These are phyloP conservation scores for Xenentodon cancila DNA, from an alignment of 2,797 vertebrate genomes.

Conservation along the genomic window DNA sequence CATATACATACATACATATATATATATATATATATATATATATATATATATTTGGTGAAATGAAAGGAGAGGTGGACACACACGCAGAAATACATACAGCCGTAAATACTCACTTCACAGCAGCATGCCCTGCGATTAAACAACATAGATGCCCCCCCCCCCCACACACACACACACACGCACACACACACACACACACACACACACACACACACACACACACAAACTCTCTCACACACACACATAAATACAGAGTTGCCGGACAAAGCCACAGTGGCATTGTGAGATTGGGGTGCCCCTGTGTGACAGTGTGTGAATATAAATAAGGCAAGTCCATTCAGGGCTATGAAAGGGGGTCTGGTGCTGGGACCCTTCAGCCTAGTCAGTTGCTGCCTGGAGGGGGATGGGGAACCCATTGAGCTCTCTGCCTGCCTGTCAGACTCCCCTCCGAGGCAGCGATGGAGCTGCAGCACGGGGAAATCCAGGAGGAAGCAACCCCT, in stretches of 20 bases:
- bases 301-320: conserved; percentile 84
- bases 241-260: conserved; percentile 76
- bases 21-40: too few relatives aligned
- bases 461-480: conserved; percentile 55
- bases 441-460: conserved; percentile 52
- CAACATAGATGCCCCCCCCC: conserved; percentile 57
- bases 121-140: conserved; percentile 72
- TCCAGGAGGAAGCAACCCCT: conserved; percentile 54
- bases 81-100: conserved; percentile 58
- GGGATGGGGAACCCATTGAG: conserved; percentile 62
- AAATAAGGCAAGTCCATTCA: conserved; percentile 86
- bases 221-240: conserved; percentile 42
- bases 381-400: conserved; percentile 67
- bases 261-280: conserved; percentile 83
- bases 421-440: conserved; percentile 59
- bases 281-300: conserved; percentile 83
- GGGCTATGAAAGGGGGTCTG: conserved; percentile 81
- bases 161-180: conserved; percentile 17
- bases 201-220: conserved; percentile 15
- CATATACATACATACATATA: conserved; percentile 8
- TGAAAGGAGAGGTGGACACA: conserved; percentile 32
- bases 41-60: too few relatives aligned
- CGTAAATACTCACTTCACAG: conserved; percentile 73
- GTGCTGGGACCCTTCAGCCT: conserved; percentile 78
- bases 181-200: conserved; percentile 1